Conservation (phyloP, 1,140 invertebrate genomes). For the Cherax destructor region DNA sequence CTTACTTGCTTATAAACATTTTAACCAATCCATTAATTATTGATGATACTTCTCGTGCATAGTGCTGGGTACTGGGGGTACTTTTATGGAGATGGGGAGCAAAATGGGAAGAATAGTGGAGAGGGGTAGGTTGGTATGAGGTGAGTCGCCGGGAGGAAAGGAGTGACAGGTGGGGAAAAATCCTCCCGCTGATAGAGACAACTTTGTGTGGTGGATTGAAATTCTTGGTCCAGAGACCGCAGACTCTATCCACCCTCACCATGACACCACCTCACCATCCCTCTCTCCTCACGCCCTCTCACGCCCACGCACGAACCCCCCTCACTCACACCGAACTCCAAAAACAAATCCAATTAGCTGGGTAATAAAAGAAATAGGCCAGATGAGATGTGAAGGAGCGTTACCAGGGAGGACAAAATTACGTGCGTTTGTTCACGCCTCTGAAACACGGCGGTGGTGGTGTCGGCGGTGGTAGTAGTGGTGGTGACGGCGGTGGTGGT, state of each 20-base stretch:
- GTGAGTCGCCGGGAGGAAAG: slow-evolving; percentile 43
- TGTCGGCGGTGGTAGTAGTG: too few relatives aligned
- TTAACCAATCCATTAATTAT: neutral
- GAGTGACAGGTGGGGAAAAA: slow-evolving; percentile 7
- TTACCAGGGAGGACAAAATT: neutral
- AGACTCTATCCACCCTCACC: slow-evolving; percentile 18
- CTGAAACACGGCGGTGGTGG: neutral
- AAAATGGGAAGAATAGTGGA: neutral
- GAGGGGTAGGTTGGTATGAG: slow-evolving; percentile 25
- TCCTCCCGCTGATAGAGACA: slow-evolving; percentile 30
- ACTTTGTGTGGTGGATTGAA: slow-evolving; percentile 62
- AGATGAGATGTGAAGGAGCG: neutral
- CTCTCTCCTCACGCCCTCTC: neutral
- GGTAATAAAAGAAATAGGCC: too few relatives aligned
- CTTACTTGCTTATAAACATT: neutral
- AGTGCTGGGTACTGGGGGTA: too few relatives aligned
- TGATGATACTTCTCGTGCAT: neutral
- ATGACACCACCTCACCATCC: neutral
- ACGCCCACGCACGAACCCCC: too few relatives aligned
- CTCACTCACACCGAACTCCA: too few relatives aligned
- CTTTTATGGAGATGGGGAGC: neutral
- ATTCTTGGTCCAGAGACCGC: slow-evolving; percentile 54
- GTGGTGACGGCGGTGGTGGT: neutral
- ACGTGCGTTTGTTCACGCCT: slow-evolving; percentile 37
- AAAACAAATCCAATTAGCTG: too few relatives aligned